Evolutionary conservation across 2,113 vertebrate genomes (phyloP).

Genomic region (Menura novaehollandiae): DNA sequence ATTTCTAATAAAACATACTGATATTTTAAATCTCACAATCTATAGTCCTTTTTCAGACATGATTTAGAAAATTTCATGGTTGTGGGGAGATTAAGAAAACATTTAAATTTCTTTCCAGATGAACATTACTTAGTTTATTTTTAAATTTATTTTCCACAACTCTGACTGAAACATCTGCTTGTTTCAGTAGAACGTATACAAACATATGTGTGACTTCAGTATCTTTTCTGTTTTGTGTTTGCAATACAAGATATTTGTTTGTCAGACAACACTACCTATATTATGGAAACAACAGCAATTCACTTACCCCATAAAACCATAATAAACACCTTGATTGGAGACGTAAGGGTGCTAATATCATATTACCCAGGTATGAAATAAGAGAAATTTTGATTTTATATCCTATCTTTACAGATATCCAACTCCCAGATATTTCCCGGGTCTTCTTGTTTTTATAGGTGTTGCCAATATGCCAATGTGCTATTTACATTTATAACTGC

Average conservation of each 20-base stretch:
- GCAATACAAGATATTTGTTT: background rate
- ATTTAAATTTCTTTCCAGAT: background rate
- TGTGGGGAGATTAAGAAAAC: background rate
- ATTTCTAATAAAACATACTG: background rate
- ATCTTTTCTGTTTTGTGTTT: background rate
- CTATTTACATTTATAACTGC: background rate
- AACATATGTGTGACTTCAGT: background rate
- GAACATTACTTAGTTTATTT: background rate
- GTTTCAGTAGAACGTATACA: background rate
- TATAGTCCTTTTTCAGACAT: background rate
- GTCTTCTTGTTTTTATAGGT: background rate
- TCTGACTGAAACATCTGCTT: background rate
- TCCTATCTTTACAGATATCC: background rate
- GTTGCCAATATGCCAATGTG: background rate
- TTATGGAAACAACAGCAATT: background rate
- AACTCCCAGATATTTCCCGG: background rate
- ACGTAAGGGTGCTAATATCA: rapidly evolving
- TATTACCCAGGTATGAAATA: background rate
- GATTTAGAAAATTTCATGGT: background rate
- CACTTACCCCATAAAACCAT: background rate
- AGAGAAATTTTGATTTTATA: background rate
- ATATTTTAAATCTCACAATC: background rate
- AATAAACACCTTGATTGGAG: background rate
- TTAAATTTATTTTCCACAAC: background rate
- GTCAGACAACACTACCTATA: background rate